A percentile compares a stretch with the other conserved stretches of the same genome.
These are phyloP conservation scores for Jaculus jaculus DNA, from an alignment of 2,113 vertebrate species.

Conservation along the genomic window DNA sequence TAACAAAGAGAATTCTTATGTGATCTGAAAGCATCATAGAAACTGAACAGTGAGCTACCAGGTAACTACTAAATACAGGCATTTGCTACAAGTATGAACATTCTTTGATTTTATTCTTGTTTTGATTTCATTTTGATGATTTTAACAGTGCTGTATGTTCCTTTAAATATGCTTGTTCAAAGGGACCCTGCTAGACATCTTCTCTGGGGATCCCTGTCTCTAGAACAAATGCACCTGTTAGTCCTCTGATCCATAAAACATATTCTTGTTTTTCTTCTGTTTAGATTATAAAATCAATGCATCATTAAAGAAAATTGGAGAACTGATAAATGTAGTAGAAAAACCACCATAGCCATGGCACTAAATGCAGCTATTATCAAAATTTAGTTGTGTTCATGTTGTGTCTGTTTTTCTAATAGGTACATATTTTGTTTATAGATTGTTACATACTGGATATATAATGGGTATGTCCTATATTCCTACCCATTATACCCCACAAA, in stretches of 20 bases:
- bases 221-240: constrained; percentile 6
- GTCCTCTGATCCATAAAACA: constrained; percentile 58
- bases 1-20: neutral
- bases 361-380: neutral
- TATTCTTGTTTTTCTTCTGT: constrained; percentile 17
- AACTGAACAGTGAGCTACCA: constrained; percentile 5
- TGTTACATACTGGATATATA: neutral
- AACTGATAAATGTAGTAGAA: neutral
- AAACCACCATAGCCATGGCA: neutral
- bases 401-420: neutral
- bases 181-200: neutral
- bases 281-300: constrained; percentile 63
- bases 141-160: neutral
- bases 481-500: neutral
- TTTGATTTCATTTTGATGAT: constrained; percentile 56
- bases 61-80: constrained; percentile 12
- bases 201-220: neutral
- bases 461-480: neutral
- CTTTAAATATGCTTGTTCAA: constrained; percentile 60
- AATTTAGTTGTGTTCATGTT: neutral
- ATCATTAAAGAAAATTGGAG: constrained; percentile 53
- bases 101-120: constrained; percentile 55
- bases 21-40: neutral
- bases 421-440: neutral
- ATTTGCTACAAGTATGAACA: neutral